Conservation (phyloP, 2,888 invertebrate genomes). For the Atethmia centrago region DNA sequence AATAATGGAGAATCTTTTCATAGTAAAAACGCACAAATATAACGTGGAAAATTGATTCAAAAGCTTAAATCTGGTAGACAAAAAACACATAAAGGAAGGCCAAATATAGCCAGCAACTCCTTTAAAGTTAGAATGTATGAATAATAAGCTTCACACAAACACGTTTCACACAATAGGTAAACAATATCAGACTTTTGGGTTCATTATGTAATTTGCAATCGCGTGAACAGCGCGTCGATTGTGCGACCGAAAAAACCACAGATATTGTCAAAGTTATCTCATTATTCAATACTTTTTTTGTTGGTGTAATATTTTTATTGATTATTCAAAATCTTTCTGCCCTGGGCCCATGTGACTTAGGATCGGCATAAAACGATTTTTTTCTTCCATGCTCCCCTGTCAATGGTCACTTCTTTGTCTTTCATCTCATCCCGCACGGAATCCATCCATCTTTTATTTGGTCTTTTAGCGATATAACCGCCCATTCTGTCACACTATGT, state of each 20-base stretch:
- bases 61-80: not conserved
- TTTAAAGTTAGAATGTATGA: slow-evolving; percentile 17
- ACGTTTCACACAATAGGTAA: slow-evolving; percentile 35
- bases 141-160: slow-evolving; percentile 21
- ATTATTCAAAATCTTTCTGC: not conserved
- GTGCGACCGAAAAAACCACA: slow-evolving; percentile 43
- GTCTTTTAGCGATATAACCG: not conserved
- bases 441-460: not conserved
- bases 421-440: not conserved
- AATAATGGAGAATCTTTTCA: not conserved
- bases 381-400: too few species aligned
- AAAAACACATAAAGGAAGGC: not conserved
- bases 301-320: slow-evolving; percentile 20
- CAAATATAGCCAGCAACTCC: slow-evolving; percentile 11
- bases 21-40: not conserved
- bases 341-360: not conserved
- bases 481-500: not conserved
- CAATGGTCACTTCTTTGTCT: too few species aligned
- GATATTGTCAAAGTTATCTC: slow-evolving; percentile 59
- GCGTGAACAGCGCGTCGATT: slow-evolving; percentile 33
- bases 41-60: not conserved
- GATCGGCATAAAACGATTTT: too few species aligned
- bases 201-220: slow-evolving; percentile 31
- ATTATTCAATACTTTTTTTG: slow-evolving; percentile 46
- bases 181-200: slow-evolving; percentile 44